phyloP scores from a whole-genome alignment of 2,113 vertebrate genomes.

The Mustela lutreola region DNA sequence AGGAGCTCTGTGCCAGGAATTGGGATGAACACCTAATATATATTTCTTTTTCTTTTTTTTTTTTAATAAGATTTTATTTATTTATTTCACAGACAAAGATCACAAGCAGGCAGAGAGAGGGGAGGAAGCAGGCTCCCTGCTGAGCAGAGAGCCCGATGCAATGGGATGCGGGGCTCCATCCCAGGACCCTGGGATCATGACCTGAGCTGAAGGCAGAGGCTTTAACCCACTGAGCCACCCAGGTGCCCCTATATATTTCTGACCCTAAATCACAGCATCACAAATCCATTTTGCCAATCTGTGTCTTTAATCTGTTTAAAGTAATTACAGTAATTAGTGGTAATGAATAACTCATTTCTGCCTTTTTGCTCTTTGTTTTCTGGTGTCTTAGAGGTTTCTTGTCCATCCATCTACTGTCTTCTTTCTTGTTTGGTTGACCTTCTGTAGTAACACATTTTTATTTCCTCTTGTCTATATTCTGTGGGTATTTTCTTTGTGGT shows the following conservation, averaged over 20 bases:
- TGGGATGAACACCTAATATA: not conserved
- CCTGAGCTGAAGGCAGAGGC: no score
- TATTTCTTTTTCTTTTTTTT: not conserved
- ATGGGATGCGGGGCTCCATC: no score
- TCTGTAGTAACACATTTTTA: not conserved
- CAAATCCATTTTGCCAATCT: not conserved
- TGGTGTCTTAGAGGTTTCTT: not conserved
- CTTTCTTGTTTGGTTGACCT: constrained; percentile 10
- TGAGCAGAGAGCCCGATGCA: no score
- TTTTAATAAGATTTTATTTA: no score
- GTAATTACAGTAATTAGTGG: not conserved
- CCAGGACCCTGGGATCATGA: no score
- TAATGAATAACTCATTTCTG: not conserved
- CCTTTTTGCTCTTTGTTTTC: constrained; percentile 4
- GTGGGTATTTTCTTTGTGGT: not conserved
- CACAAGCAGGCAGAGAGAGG: no score
- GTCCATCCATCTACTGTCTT: not conserved
- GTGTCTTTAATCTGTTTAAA: constrained; percentile 39
- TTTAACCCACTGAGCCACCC: no score
- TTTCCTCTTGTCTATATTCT: not conserved
- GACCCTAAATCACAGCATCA: not conserved
- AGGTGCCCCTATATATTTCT: not conserved
- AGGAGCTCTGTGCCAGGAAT: not conserved
- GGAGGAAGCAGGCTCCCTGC: no score
- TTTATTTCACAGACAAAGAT: no score